Conservation (phyloP, 1,140 invertebrate species). For the Nasonia longicornis region DNA sequence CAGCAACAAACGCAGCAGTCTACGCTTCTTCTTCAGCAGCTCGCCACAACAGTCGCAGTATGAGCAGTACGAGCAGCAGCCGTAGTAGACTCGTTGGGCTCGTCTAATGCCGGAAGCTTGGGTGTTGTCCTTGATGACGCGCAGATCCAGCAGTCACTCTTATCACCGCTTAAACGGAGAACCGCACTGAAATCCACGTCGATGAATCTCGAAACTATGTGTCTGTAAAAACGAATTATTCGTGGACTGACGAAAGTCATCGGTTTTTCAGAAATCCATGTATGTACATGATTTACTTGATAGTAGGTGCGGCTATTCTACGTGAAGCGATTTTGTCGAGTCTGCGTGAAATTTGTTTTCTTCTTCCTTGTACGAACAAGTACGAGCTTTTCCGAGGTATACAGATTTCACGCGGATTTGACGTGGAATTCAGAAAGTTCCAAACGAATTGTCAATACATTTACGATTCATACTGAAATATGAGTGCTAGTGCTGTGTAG, state of each 20-base stretch:
- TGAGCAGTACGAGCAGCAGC: slow-evolving; percentile 5
- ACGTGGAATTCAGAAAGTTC: background rate
- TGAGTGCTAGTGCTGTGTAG: slow-evolving; percentile 3
- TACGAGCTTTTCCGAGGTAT: background rate
- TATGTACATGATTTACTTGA: no score
- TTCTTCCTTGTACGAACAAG: background rate
- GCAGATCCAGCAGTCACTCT: background rate
- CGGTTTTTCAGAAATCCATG: no score
- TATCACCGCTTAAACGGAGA: background rate
- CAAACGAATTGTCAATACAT: background rate
- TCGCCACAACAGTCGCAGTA: slow-evolving; percentile 19
- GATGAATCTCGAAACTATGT: background rate
- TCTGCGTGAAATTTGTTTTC: background rate
- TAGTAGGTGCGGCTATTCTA: background rate
- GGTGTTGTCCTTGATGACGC: no score
- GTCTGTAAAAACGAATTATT: background rate
- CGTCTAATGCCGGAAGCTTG: background rate
- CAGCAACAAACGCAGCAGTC: slow-evolving; percentile 22
- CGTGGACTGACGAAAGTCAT: no score
- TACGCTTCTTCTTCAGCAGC: slow-evolving; percentile 27
- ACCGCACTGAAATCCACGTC: background rate
- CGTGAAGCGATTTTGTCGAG: background rate
- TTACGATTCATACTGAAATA: slow-evolving; percentile 1
- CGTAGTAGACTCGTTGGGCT: slow-evolving; percentile 41
- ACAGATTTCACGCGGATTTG: background rate